Evolutionary conservation across 2,797 vertebrate genomes (phyloP), one percentile per base, ranked within the genome.

Genomic region (Buceros bicornis): DNA sequence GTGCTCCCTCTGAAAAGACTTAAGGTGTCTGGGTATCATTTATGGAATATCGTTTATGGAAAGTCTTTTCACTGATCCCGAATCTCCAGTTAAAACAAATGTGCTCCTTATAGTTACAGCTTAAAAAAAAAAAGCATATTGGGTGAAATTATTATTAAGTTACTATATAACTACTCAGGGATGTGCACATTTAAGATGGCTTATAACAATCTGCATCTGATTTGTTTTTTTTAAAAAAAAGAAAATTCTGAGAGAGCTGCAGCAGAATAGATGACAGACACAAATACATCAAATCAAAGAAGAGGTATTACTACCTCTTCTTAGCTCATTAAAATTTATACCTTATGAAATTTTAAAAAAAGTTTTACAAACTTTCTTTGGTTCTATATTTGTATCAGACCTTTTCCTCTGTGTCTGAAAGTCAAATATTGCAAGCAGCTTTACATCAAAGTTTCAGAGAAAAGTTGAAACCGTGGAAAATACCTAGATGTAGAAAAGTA

Each of bases 401-500:
- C 10, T 71, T 57, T 7, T 2, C 18, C 16, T 57, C 10, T 69
- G 24, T 45, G 24, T 51, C 37, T 91, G n/a, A 88, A 74, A 85
- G 72, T 56, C 26, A 35, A 62, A 43, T 58, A 43, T 26, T 65
- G 54, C 45, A 71, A 77, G 56, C 16, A 95, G 20, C 33, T 94
- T 80, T 89, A 67, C 1, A 1, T 54, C 82, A 54, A 53, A 80
- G 26, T 81, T 92, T 89, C 19, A 58, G 42, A 65, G 89, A 61
- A 31, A 91, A 89, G 76, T 25, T 74, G 58, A 90, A 90, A 91
- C 93, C 1, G 90, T 77, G 43, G 76, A 92, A 93, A 96, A 92
- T 74, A 92, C 72, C 72, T 81, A 83, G 77, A 94, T 69, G 73
- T 88, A 86, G 62, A 93, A 86, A 86, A 90, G 65, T 72, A 88